Evolutionary conservation across 2,888 invertebrate species (phyloP), one percentile per base, ranked within the genome.

Genomic region (Polietes domitor): DNA sequence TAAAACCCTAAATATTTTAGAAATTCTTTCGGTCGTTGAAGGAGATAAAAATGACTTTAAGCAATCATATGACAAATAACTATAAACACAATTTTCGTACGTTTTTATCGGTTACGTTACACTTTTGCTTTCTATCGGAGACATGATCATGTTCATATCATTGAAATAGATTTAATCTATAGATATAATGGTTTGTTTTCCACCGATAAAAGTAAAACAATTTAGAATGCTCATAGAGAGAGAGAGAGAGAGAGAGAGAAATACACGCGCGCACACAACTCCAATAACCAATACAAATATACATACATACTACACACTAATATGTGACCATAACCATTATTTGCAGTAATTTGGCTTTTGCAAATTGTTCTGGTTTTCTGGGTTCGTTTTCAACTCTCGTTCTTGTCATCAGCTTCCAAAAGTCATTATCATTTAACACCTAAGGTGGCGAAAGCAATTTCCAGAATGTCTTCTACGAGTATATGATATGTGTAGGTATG

Each of bases 361-460:
- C 71, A 80, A 72, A 75, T 71, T 76, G 28, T 28, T 53, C 61
- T 65, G 55, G 32, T 50, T 75, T 70, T 28, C 10, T 28, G n/a
- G 47, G 47, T 47, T 24, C 24, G 65, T 37, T 72, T 37, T 32
- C 6, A 32, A 32, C 21, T 65, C 63, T 47, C 58, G 63, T 28
- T 80, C 53, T 65, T 72, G 55, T 77, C 68, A 70, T 74, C 73
- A 70, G 65, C 41, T 61, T 61, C 68, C 32, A 50, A 77, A 74
- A 74, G 68, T 77, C 73, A 77, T 82, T 82, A 70, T 61, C 77
- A 68, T 74, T 77, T 82, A 74, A 77, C 77, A 82, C 73, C 73
- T 77, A 50, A 74, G 77, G 68, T 82, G 81, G 19, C 43, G 32
- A 80, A 76, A 80, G 43, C 53, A 65, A 53, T 72, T 72, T 58